phyloP scores from a whole-genome alignment of 1,140 invertebrate genomes.

The Reticulitermes speratus region DNA sequence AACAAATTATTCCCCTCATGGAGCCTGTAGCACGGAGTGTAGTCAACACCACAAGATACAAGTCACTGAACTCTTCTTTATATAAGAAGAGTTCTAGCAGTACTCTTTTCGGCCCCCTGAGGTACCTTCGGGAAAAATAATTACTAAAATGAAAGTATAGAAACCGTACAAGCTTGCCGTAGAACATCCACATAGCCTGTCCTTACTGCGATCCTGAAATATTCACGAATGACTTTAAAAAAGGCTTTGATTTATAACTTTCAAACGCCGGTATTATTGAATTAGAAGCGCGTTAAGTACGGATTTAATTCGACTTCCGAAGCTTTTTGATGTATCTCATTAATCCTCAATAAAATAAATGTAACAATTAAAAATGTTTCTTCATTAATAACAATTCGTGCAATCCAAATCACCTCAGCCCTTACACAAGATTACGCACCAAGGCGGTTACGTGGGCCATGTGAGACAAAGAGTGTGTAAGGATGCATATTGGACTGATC shows the following conservation, averaged over 20 bases:
- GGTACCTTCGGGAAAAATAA: background rate
- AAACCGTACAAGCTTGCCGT: background rate
- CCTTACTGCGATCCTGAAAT: background rate
- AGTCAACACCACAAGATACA: background rate
- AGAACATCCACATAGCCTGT: background rate
- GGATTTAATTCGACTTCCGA: no score
- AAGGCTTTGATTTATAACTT: background rate
- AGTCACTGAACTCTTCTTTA: background rate
- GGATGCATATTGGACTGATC: no score
- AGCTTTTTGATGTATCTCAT: no score
- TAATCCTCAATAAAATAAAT: no score
- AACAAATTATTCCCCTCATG: slow-evolving; percentile 14
- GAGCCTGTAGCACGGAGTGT: background rate
- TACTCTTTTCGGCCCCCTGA: background rate
- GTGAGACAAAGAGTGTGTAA: no score
- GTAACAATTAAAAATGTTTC: no score
- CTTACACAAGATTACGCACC: no score
- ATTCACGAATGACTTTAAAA: background rate
- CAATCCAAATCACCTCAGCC: no score
- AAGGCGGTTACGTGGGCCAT: no score
- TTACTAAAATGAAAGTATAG: background rate
- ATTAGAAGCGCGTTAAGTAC: no score
- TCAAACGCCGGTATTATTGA: background rate
- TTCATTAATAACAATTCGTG: no score
- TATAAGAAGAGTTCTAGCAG: background rate